These are phyloP conservation scores for Andrena bucephala DNA, from an alignment of 2,888 invertebrate genomes.

Conservation along the genomic window DNA sequence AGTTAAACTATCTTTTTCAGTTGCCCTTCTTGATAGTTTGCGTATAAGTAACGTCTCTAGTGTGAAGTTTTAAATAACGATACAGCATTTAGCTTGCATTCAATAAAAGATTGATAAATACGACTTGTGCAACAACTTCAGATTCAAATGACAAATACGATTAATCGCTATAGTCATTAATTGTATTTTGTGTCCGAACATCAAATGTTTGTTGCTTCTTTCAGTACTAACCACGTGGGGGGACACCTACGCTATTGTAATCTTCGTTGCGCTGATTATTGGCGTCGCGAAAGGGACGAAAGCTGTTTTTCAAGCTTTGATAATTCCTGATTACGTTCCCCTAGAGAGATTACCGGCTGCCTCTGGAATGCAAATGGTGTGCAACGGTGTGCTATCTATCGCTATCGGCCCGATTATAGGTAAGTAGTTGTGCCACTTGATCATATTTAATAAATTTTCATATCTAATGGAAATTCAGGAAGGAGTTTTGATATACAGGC, in stretches of 20 bases:
- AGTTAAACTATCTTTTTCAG: too few relatives aligned
- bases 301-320: constrained; percentile 91
- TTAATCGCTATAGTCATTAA: neutral
- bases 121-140: too few relatives aligned
- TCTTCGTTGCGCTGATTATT: constrained; percentile 90
- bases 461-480: too few relatives aligned
- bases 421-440: constrained; percentile 45
- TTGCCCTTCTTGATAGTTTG: too few relatives aligned
- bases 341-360: constrained; percentile 91
- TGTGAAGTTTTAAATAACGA: too few relatives aligned
- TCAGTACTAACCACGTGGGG: constrained; percentile 90
- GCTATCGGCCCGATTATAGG: constrained; percentile 88
- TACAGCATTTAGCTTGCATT: too few relatives aligned
- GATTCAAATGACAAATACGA: too few relatives aligned
- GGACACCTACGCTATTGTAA: constrained; percentile 89
- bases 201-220: constrained; percentile 67
- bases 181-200: too few relatives aligned
- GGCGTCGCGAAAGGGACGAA: constrained; percentile 93
- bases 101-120: too few relatives aligned
- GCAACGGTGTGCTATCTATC: constrained; percentile 91
- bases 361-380: constrained; percentile 92
- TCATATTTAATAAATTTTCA: neutral
- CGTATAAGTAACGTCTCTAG: too few relatives aligned
- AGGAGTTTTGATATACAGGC: too few relatives aligned
- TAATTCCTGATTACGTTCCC: constrained; percentile 91